These are phyloP conservation scores for Myotis findleyi DNA, from an alignment of 2,797 vertebrate species.

Conservation along the genomic window DNA sequence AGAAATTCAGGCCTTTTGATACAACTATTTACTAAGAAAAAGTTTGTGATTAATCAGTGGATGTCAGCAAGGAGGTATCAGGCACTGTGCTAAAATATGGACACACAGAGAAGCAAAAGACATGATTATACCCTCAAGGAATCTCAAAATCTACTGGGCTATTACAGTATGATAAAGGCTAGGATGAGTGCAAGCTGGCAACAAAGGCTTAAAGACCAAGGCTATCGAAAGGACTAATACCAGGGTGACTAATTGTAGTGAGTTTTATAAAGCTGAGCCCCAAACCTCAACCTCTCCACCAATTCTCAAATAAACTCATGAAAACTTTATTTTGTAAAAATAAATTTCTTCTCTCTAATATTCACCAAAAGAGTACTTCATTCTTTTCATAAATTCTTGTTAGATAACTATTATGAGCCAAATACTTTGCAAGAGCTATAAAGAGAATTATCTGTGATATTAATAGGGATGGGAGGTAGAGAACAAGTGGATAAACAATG, in stretches of 20 bases:
- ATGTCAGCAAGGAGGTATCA: background rate
- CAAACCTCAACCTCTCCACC: background rate
- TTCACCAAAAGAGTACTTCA: background rate
- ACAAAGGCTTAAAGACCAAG: background rate
- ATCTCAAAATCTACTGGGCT: background rate
- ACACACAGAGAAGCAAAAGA: background rate
- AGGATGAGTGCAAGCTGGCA: background rate
- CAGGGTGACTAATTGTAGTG: background rate
- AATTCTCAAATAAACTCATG: slow-evolving; percentile 14
- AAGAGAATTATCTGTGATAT: background rate
- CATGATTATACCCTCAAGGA: background rate
- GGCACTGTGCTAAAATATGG: background rate
- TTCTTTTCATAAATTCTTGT: background rate
- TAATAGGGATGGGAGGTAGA: background rate
- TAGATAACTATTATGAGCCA: background rate
- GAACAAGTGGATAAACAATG: background rate
- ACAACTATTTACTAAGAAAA: background rate
- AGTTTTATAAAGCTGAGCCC: background rate
- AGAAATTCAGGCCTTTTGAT: background rate
- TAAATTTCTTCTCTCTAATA: background rate
- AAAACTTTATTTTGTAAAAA: slow-evolving; percentile 20
- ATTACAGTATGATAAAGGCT: background rate
- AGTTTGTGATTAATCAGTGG: background rate
- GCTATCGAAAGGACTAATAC: background rate
- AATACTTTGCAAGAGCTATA: background rate